phyloP scores from a whole-genome alignment of 1,140 invertebrate genomes.

The Macrotrachela quadricornifera region DNA sequence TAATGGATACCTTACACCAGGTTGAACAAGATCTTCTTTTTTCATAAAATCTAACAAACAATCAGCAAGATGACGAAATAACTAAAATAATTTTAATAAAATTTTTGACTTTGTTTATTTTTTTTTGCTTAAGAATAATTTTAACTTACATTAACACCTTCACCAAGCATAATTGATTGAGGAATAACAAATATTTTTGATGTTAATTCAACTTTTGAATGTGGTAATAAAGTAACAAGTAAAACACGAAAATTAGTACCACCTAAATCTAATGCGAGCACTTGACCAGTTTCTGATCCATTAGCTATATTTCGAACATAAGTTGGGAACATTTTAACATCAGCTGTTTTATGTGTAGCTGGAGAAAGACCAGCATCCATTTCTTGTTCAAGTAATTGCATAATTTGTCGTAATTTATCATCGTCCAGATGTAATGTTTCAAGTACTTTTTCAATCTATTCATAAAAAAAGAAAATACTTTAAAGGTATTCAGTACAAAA shows the following conservation, averaged over 20 bases:
- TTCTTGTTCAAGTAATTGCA: conserved; percentile 48
- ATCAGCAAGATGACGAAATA: conserved; percentile 89
- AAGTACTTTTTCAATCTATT: conserved; percentile 63
- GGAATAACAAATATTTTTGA: conserved; percentile 90
- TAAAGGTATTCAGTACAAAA: no score
- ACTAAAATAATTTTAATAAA: no score
- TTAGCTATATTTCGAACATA: conserved; percentile 88
- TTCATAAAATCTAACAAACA: conserved; percentile 80
- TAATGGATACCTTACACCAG: conserved; percentile 53
- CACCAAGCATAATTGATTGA: conserved; percentile 71
- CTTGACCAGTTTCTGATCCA: conserved; percentile 78
- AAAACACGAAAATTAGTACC: conserved; percentile 97
- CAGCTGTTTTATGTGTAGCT: conserved; percentile 50
- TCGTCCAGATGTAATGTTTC: conserved; percentile 56
- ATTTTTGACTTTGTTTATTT: no score
- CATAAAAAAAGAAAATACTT: not conserved
- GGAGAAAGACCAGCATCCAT: conserved; percentile 56
- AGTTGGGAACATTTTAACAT: conserved; percentile 75
- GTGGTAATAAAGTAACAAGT: conserved; percentile 40
- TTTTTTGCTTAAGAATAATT: no score
- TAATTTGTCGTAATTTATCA: conserved; percentile 53
- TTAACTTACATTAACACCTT: conserved; percentile 41
- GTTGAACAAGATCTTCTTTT: conserved; percentile 44
- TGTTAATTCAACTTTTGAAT: conserved; percentile 51
- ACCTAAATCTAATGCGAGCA: conserved; percentile 83